Evolutionary conservation across 2,888 invertebrate species (phyloP).

Genomic region (Tetragnatha montana): DNA sequence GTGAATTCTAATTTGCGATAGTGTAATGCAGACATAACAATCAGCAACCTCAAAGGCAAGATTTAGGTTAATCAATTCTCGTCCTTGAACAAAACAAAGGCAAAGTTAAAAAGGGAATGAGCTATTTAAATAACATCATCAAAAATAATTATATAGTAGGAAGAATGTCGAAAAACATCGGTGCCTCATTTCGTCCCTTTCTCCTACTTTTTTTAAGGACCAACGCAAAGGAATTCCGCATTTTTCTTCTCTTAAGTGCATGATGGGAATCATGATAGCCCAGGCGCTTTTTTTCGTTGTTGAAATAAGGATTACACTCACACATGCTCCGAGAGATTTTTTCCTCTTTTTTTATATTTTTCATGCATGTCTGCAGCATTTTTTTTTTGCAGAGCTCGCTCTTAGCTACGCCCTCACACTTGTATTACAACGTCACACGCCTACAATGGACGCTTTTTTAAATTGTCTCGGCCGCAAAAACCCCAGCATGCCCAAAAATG

Average conservation of each 20-base stretch:
- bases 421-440: slow-evolving; percentile 23
- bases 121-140: too few relatives aligned
- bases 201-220: not conserved
- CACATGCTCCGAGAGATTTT: slow-evolving; percentile 2
- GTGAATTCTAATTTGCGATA: too few relatives aligned
- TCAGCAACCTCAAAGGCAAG: too few relatives aligned
- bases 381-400: slow-evolving; percentile 44
- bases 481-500: not conserved
- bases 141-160: too few relatives aligned
- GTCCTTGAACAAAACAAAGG: too few relatives aligned
- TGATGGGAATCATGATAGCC: slow-evolving; percentile 20
- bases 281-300: slow-evolving; percentile 33
- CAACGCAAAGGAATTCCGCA: not conserved
- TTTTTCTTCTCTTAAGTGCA: slow-evolving; percentile 7
- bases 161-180: too few relatives aligned
- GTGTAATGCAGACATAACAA: too few relatives aligned
- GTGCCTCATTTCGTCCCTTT: not conserved
- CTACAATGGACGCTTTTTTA: slow-evolving; percentile 38
- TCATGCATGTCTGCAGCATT: slow-evolving; percentile 9
- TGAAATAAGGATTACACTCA: slow-evolving; percentile 47
- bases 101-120: too few relatives aligned
- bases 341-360: not conserved
- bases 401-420: slow-evolving; percentile 38
- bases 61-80: too few relatives aligned
- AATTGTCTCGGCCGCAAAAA: slow-evolving; percentile 28